Evolutionary conservation across 2,888 invertebrate genomes (phyloP).

Genomic region (Sisyra nigra): DNA sequence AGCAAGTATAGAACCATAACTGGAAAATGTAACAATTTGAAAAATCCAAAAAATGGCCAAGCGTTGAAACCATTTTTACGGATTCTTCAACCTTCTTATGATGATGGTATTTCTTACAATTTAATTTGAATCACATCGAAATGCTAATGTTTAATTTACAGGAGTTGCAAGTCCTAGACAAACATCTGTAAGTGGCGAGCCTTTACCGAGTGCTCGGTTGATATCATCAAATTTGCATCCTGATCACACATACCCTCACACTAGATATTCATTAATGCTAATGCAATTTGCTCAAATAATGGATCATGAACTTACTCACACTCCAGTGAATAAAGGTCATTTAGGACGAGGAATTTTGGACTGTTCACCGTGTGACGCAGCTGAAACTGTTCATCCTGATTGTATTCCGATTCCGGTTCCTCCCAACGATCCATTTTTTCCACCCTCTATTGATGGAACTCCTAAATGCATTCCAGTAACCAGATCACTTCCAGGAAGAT

Average conservation of each 20-base stretch:
- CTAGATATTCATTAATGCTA: slow-evolving; percentile 38
- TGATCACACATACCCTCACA: slow-evolving; percentile 38
- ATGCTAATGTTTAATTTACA: slow-evolving; percentile 18
- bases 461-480: slow-evolving; percentile 34
- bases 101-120: slow-evolving; percentile 31
- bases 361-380: slow-evolving; percentile 31
- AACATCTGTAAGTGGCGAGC: slow-evolving; percentile 25
- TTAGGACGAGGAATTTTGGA: slow-evolving; percentile 27
- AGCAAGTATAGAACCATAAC: slow-evolving; percentile 46
- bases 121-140: slow-evolving; percentile 5
- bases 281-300: slow-evolving; percentile 61
- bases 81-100: slow-evolving; percentile 39
- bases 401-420: slow-evolving; percentile 36
- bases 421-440: slow-evolving; percentile 31
- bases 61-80: slow-evolving; percentile 40
- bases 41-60: slow-evolving; percentile 48
- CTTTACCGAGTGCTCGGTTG: slow-evolving; percentile 40
- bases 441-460: slow-evolving; percentile 21
- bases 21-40: slow-evolving; percentile 62
- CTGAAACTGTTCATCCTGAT: slow-evolving; percentile 29
- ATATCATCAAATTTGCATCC: slow-evolving; percentile 42
- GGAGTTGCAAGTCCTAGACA: slow-evolving; percentile 24
- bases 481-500: slow-evolving; percentile 22
- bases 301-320: slow-evolving; percentile 49
- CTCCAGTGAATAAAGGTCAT: slow-evolving; percentile 32